phyloP scores from a whole-genome alignment of 2,888 invertebrate species.

The Philereme transversata region DNA sequence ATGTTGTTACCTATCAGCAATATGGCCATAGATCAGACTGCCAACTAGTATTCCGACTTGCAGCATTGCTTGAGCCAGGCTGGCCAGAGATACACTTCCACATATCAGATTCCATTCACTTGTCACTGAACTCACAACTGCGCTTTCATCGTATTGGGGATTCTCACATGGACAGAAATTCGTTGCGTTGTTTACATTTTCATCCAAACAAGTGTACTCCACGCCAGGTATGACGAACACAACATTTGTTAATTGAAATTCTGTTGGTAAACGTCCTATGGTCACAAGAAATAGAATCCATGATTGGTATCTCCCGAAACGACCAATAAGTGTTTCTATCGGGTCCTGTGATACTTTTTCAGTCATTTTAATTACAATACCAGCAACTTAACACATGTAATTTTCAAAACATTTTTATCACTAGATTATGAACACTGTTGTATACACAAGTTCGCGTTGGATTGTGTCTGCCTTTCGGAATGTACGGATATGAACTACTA shows the following conservation, averaged over 20 bases:
- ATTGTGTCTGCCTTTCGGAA: slow-evolving; percentile 10
- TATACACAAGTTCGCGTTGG: neutral
- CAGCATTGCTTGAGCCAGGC: slow-evolving; percentile 81
- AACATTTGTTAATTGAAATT: slow-evolving; percentile 83
- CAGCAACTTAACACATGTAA: neutral
- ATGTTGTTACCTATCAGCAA: slow-evolving; percentile 72
- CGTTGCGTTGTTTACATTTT: slow-evolving; percentile 57
- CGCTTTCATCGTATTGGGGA: slow-evolving; percentile 80
- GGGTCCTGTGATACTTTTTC: slow-evolving; percentile 46
- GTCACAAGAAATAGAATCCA: slow-evolving; percentile 76
- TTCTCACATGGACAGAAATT: slow-evolving; percentile 70
- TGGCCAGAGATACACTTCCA: slow-evolving; percentile 77
- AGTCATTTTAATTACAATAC: slow-evolving; percentile 13
- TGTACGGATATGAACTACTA: slow-evolving; percentile 11
- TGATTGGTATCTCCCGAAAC: slow-evolving; percentile 82
- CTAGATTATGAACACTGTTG: neutral
- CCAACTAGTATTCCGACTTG: slow-evolving; percentile 83
- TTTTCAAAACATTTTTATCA: neutral
- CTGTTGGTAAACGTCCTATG: slow-evolving; percentile 81
- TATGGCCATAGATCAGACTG: slow-evolving; percentile 79
- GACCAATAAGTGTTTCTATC: slow-evolving; percentile 76
- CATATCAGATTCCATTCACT: slow-evolving; percentile 86
- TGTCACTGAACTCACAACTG: slow-evolving; percentile 82
- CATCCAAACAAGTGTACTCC: slow-evolving; percentile 74
- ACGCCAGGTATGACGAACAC: slow-evolving; percentile 82